Conservation (phyloP, 2,113 vertebrate genomes). For the Guaruba guarouba region DNA sequence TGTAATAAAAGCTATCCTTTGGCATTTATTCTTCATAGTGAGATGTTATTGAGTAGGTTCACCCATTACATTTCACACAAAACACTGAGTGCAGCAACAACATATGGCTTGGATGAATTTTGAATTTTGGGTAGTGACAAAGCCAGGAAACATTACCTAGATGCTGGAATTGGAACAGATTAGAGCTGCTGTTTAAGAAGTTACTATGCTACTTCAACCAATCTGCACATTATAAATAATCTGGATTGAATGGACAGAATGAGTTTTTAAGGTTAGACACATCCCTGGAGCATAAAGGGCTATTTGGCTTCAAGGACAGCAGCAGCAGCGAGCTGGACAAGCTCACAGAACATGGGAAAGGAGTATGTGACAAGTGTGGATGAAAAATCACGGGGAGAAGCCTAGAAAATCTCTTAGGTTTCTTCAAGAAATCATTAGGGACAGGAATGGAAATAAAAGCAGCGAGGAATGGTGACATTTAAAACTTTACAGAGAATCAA, state of each 20-base stretch:
- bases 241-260: neutral
- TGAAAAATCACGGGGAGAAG: neutral
- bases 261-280: neutral
- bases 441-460: neutral
- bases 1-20: neutral
- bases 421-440: neutral
- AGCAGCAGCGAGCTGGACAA: neutral
- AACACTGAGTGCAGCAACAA: neutral
- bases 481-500: neutral
- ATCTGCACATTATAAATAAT: neutral
- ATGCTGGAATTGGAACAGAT: neutral
- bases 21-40: neutral
- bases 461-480: neutral
- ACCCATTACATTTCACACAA: neutral
- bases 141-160: neutral
- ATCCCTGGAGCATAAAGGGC: neutral
- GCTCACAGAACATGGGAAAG: neutral
- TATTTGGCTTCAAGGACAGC: neutral
- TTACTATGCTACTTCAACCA: neutral
- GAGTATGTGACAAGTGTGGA: accelerated
- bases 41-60: neutral
- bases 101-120: neutral
- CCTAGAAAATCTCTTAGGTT: neutral
- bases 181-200: neutral
- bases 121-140: neutral